These are phyloP conservation scores for Aplochiton taeniatus DNA, from an alignment of 2,797 vertebrate genomes.

Conservation along the genomic window DNA sequence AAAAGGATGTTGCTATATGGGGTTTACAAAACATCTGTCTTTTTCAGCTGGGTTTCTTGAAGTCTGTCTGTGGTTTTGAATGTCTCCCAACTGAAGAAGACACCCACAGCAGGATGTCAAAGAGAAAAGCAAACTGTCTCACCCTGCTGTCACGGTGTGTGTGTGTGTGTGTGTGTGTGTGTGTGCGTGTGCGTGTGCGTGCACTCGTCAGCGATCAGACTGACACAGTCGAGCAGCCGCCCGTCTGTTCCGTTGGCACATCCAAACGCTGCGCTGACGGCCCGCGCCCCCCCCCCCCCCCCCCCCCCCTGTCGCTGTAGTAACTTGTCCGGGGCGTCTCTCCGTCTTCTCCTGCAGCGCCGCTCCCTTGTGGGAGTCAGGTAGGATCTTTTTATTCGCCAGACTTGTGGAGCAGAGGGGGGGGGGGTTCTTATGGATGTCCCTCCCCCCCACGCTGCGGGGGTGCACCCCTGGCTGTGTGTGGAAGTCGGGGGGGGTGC, in stretches of 20 bases:
- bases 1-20: background rate
- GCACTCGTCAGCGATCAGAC: background rate
- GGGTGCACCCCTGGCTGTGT: too few relatives aligned
- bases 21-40: too few relatives aligned
- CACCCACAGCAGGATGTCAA: conserved; percentile 28
- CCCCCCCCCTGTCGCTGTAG: too few relatives aligned
- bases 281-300: conserved; percentile 7
- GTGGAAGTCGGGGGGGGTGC: too few relatives aligned
- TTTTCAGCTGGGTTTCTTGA: background rate
- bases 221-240: background rate
- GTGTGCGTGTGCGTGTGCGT: background rate
- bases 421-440: too few relatives aligned
- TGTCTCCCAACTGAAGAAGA: conserved; percentile 36
- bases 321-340: background rate
- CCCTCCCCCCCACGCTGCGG: too few relatives aligned
- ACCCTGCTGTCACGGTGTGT: conserved; percentile 38
- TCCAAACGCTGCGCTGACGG: conserved; percentile 38
- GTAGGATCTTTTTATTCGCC: too few relatives aligned
- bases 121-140: conserved; percentile 58
- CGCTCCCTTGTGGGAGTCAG: too few relatives aligned
- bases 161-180: background rate
- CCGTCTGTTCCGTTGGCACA: conserved; percentile 24
- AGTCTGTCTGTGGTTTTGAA: conserved; percentile 40
- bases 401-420: too few relatives aligned
- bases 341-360: too few relatives aligned